Conservation (phyloP, 2,113 vertebrate species). For the Rhagologus leucostigma region DNA sequence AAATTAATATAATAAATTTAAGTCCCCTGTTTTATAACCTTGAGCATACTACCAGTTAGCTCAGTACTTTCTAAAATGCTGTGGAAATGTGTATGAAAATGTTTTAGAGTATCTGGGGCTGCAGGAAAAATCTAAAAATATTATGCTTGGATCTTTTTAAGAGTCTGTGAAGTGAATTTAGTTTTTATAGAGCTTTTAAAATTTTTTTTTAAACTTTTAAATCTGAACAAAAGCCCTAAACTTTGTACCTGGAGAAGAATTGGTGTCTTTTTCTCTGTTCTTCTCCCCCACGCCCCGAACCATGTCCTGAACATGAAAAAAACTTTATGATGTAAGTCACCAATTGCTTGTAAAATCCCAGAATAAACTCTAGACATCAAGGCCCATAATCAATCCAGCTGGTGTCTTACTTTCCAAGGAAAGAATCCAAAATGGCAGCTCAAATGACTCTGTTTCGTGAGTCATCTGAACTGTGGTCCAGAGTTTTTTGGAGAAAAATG, state of each 20-base stretch:
- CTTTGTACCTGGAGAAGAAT: neutral
- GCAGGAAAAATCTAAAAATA: neutral
- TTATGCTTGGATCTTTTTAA: neutral
- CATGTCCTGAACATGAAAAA: neutral
- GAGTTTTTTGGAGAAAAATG: neutral
- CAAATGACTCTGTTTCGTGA: neutral
- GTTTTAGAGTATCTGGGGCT: neutral
- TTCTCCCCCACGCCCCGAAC: rapidly evolving
- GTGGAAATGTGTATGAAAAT: neutral
- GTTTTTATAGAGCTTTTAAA: neutral
- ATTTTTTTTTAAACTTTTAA: neutral
- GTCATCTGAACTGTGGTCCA: neutral
- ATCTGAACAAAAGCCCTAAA: neutral
- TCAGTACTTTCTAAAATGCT: neutral
- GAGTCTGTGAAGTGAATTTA: neutral
- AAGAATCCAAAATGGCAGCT: conserved; percentile 11
- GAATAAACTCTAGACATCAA: neutral
- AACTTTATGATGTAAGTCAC: neutral
- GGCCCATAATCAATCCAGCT: neutral
- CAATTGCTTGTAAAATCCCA: neutral
- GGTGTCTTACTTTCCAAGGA: neutral
- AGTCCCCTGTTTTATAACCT: neutral
- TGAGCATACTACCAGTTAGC: neutral
- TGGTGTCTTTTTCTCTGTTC: neutral
- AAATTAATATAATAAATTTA: neutral